Conservation (phyloP, 2,113 vertebrate species). For the Dendropsophus ebraccatus region DNA sequence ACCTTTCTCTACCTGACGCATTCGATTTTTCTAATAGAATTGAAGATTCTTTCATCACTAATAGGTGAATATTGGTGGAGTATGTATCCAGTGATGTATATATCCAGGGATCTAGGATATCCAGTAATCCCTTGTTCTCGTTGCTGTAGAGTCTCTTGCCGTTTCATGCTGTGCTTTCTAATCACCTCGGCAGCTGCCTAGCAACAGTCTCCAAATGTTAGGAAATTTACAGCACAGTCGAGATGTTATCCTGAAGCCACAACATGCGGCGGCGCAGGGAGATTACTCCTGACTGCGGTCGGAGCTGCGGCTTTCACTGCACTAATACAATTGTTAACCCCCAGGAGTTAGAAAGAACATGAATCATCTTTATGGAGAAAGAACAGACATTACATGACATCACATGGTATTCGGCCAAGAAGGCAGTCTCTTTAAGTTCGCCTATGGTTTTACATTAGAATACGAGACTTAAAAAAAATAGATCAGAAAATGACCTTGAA, state of each 20-base stretch:
- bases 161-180: conserved; percentile 1
- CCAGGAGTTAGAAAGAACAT: neutral
- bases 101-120: neutral
- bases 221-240: conserved; percentile 27
- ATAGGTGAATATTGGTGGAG: neutral
- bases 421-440: neutral
- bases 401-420: neutral
- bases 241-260: conserved; percentile 20
- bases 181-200: conserved; percentile 21
- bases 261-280: neutral
- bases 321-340: neutral
- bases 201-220: conserved; percentile 34
- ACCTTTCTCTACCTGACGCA: neutral
- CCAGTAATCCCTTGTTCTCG: neutral
- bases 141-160: neutral
- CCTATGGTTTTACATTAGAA: neutral
- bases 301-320: neutral
- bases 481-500: neutral
- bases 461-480: neutral
- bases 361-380: neutral
- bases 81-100: neutral
- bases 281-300: neutral
- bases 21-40: neutral
- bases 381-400: neutral
- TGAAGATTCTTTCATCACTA: neutral